Base-by-base conservation (phyloP, 2,113 vertebrate genomes). In the Monopterus albus region DNA sequence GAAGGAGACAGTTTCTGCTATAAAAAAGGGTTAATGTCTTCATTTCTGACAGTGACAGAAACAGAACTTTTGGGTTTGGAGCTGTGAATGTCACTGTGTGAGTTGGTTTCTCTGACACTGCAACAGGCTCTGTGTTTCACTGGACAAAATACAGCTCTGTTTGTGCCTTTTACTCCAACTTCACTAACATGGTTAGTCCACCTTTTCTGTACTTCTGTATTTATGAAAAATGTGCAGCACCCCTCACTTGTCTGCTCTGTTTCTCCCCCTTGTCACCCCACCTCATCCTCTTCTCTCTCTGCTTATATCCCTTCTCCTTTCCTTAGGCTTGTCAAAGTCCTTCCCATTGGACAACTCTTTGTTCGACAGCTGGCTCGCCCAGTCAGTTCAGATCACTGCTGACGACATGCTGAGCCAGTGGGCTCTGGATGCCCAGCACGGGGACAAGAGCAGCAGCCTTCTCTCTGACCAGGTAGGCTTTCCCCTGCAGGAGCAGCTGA, bases 281-380 rank as follows among this genome's bases (percentile, higher is more conserved):
- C 47, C 45, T 5, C 18, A 38, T 50, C 20, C 7, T 25, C 31
- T 17, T 53, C 21, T 31, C 21, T 39, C 14, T 2, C 42, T 64
- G 3, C 7, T 36, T 7, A 7, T 51, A 21, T 49, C n/a, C 20
- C 42, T 53, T 23, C 8, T 17, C 47, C 20, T 21, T 51, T 33
- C 15, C 66, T 20, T 57, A 98, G 96, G 96, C 87, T 91, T 98
- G 64, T 93, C 96, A 31, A 96, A 95, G 68, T 94, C 96, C 38
- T 96, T 98, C 89, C 97, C 97, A 23, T 92, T 99, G 68, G 96
- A 96, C 0, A 96, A 94, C 87, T 95, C 96, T 17, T 92, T 98
- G 92, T 97, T 98, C 79, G 96, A 97, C 90, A 98, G 96, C 92
- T 98, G 97, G 97, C 88, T 98, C 77, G 96, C 97, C 0, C 96